These are phyloP conservation scores for Euura lappo DNA, from an alignment of 1,140 invertebrate species.

Conservation along the genomic window DNA sequence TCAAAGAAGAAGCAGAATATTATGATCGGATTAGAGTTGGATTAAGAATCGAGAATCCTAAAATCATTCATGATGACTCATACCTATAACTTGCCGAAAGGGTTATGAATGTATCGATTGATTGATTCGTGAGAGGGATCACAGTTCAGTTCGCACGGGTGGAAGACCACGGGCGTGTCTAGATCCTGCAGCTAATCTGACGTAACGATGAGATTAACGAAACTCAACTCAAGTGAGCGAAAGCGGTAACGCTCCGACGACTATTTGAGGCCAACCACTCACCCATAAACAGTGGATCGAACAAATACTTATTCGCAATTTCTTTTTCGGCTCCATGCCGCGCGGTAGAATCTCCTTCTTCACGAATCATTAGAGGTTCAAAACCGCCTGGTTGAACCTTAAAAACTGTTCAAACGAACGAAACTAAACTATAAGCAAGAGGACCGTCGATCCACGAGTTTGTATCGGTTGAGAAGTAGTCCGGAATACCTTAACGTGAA, in stretches of 20 bases:
- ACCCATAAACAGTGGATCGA: slow-evolving; percentile 8
- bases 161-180: slow-evolving; percentile 31
- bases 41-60: too few relatives aligned
- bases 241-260: slow-evolving; percentile 33
- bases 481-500: neutral
- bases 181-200: slow-evolving; percentile 25
- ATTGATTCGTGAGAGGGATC: neutral
- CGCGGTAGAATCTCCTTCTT: slow-evolving; percentile 21
- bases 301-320: slow-evolving; percentile 6
- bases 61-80: too few relatives aligned
- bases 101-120: neutral
- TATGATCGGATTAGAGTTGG: too few relatives aligned
- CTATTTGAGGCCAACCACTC: slow-evolving; percentile 27
- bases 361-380: slow-evolving; percentile 37
- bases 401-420: slow-evolving; percentile 46
- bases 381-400: slow-evolving; percentile 37
- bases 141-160: slow-evolving; percentile 18
- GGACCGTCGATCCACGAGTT: neutral
- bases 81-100: too few relatives aligned
- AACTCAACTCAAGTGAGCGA: slow-evolving; percentile 16
- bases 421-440: slow-evolving; percentile 26
- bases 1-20: too few relatives aligned
- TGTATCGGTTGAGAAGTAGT: neutral
- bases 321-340: neutral
- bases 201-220: neutral